Base-by-base conservation (phyloP, 1,140 invertebrate species). In the Dendroctonus valens region DNA sequence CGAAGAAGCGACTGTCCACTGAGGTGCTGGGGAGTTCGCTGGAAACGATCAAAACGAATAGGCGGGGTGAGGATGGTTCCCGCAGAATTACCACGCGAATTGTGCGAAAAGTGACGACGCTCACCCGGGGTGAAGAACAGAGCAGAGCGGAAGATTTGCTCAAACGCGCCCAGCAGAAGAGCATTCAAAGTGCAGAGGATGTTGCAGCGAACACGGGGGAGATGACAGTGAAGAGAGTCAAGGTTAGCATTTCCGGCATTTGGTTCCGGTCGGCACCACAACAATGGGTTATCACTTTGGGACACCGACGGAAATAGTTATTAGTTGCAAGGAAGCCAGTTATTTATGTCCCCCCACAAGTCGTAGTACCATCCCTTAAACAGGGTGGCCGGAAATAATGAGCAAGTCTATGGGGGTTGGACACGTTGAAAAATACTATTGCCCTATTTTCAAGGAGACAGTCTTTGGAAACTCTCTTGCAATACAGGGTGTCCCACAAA, bases 31-130 rank as follows among this genome's bases (percentile, higher is more conserved):
- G 90, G 71, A 91, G 89, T 74, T 91, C 89, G 59, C 82, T 91
- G 75, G 89, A 92, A 76, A 90, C 90, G 68, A 89, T 87, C 52
- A 91, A 91, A 78, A 87, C 90, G 70, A 91, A 88, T 76, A 87
- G 85, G 80, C 86, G 84, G 74, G 87, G 84, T 68, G 87, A 86
- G 72, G 91, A 84, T 78, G 91, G 87, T 55, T 87, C 88, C 70
- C 83, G 89, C 53, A 83, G 89, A 62, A 92, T 94, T 59, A 94
- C 92, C 11, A 92, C 92, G 37, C 86, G 91, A 71, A 91, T 95
- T 65, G 87, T 95, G 6, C 84, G 92, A 52, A 96, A 95, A 78
- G 93, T 94, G 65, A 96, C 93, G 7, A 95, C 93, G 0, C 77
- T 96, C 58, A 93, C 92, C 12, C 83, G 92, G 3, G 93, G 92